Base-by-base conservation (phyloP, 2,797 vertebrate genomes). In the Enteromius anoplus region DNA sequence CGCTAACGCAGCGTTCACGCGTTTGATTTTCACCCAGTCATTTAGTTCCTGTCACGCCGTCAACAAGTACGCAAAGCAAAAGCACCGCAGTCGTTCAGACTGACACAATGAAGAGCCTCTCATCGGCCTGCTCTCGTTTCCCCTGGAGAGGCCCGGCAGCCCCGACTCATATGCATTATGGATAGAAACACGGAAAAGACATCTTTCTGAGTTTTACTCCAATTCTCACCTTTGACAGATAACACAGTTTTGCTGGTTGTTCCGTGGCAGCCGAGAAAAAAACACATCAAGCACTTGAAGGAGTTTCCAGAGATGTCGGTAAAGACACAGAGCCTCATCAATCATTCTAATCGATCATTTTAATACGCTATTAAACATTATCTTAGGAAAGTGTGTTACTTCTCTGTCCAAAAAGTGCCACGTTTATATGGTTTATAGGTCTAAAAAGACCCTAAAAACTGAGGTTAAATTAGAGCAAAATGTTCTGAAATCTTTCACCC, bases 1-100 rank as follows among this genome's bases (percentile, higher is more conserved):
- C 8, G 19, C 80, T 83, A 81, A 51, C 47, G 75, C 55, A 77
- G 8, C 1, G 3, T 83, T 26, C 80, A 85, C n/a, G 58, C 60
- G 34, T 62, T n/a, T 5, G 9, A 80, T 14, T 19, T 42, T 65
- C 51, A 75, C 1, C 70, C 60, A 26, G 40, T 34, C 21, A 21
- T 68, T 65, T 75, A 72, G 42, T 37, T 15, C 34, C 78, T 29
- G 49, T 70, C 65, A 21, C n/a, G 3, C n/a, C 29, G 29, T 45
- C 45, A 75, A 47, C 75, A 81, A 73, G 55, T 23, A 62, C 14
- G n/a, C n/a, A n/a, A n/a, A n/a, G 29, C 42, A 12, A n/a, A 34
- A 81, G 40, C n/a, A 73, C 42, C 11, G 3, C 79, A 23, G 40
- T 49, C 69, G 49, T 73, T 72, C 4, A 49, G 58, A 64, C 29